Evolutionary conservation across 2,113 vertebrate species (phyloP).

Genomic region (Abramis brama): DNA sequence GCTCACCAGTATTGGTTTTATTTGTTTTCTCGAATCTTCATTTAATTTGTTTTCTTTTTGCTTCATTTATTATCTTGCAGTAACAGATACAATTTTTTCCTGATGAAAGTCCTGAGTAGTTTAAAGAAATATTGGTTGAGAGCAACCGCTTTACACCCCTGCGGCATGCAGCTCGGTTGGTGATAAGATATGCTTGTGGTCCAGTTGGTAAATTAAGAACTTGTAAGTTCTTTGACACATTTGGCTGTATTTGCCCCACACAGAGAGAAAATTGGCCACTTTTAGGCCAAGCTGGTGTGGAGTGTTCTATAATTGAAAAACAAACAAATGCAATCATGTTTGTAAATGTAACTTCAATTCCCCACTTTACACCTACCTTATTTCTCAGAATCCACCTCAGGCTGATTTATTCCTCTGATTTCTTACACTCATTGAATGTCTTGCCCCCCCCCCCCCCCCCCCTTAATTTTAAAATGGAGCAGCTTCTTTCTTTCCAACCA

Average conservation of each 20-base stretch:
- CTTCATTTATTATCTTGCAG: neutral
- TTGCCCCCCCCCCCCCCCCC: neutral
- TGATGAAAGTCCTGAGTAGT: neutral
- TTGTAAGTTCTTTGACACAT: neutral
- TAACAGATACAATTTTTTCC: neutral
- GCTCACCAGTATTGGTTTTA: neutral
- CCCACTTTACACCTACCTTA: neutral
- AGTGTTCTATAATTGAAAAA: neutral
- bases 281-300: neutral
- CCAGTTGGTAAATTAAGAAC: neutral
- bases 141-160: neutral
- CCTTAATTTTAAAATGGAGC: slow-evolving; percentile 27
- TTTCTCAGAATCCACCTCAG: neutral
- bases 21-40: neutral
- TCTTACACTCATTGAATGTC: neutral
- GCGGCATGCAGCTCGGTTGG: neutral
- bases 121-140: neutral
- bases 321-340: neutral
- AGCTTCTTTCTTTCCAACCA: slow-evolving; percentile 35
- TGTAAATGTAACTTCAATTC: neutral
- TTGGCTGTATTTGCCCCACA: neutral
- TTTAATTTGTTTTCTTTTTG: neutral
- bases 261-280: neutral
- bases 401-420: neutral
- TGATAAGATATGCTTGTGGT: slow-evolving; percentile 5